These are phyloP conservation scores for Syngnathus acus DNA, from an alignment of 2,797 vertebrate genomes.

Conservation along the genomic window DNA sequence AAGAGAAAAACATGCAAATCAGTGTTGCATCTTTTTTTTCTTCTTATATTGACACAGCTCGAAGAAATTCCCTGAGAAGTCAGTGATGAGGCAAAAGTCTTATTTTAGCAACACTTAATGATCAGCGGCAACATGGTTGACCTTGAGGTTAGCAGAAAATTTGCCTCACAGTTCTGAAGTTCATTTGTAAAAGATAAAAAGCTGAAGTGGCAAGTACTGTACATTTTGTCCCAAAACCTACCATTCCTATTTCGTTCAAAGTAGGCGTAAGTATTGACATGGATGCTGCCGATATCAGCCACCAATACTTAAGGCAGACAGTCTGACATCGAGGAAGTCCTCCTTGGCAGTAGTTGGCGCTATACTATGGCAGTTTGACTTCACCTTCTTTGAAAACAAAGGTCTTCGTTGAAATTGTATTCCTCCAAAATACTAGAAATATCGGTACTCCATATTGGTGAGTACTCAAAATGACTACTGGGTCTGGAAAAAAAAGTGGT, in stretches of 20 bases:
- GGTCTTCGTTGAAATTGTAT: no score
- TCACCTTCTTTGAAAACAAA: no score
- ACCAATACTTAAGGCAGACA: no score
- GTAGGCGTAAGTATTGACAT: no score
- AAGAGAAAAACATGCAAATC: not conserved
- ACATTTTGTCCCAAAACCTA: not conserved
- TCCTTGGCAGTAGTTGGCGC: no score
- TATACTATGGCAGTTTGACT: no score
- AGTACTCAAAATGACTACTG: no score
- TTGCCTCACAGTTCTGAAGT: not conserved
- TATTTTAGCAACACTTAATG: not conserved
- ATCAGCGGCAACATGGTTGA: not conserved
- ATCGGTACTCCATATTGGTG: no score
- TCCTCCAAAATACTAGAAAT: no score
- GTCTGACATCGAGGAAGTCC: no score
- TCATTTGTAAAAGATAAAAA: not conserved
- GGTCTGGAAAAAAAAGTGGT: no score
- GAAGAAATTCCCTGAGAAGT: not conserved
- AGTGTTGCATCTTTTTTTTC: not conserved
- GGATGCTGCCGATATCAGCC: no score
- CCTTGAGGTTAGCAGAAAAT: not conserved
- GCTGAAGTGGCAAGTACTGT: not conserved
- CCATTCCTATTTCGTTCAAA: not conserved
- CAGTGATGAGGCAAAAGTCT: not conserved
- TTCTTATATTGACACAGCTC: not conserved